Conservation (phyloP, 2,113 vertebrate genomes). For the Peromyscus maniculatus region DNA sequence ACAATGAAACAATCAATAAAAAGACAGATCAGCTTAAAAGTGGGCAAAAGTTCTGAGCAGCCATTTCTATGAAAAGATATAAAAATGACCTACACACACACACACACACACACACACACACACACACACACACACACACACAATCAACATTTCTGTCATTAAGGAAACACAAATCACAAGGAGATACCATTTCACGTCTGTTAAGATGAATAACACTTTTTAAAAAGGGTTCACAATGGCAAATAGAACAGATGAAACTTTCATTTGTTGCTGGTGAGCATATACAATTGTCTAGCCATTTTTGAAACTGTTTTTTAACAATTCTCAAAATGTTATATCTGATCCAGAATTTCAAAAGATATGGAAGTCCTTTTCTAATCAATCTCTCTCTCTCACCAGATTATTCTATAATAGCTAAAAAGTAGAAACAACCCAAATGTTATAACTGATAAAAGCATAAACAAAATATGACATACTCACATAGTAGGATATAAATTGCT, state of each 20-base stretch:
- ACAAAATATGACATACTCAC: background rate
- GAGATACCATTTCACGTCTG: background rate
- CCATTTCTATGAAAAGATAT: background rate
- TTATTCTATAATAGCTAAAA: background rate
- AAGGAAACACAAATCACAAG: background rate
- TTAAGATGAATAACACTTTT: background rate
- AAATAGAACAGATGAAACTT: background rate
- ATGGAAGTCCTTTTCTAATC: background rate
- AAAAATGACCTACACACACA: background rate
- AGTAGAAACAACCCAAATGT: background rate
- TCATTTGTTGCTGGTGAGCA: background rate
- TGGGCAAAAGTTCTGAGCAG: background rate
- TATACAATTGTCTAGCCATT: background rate
- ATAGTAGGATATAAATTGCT: background rate
- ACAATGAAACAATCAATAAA: background rate
- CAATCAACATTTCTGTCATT: background rate
- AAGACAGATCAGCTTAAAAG: constrained; percentile 10
- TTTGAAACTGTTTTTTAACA: background rate
- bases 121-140: background rate
- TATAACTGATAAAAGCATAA: background rate
- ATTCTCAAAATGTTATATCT: constrained; percentile 2
- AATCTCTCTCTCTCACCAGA: background rate
- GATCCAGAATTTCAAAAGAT: background rate
- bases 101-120: background rate
- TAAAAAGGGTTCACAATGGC: background rate